Percentiles rank a stretch among this genome's conserved stretches.
phyloP scores from a whole-genome alignment of 2,888 invertebrate species.

The Cephus nigrinus region DNA sequence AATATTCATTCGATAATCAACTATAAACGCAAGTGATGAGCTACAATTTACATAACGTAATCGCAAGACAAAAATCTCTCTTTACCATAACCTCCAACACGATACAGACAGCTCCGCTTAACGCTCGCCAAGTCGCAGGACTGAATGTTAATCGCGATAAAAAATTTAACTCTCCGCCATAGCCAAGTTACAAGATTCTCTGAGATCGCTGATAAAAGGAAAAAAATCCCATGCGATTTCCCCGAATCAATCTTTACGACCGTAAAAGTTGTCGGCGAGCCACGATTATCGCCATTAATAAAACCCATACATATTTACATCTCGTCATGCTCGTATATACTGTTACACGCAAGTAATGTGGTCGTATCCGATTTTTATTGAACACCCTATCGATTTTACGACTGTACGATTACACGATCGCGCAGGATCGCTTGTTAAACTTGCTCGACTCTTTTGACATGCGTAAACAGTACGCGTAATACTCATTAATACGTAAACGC shows the following conservation, averaged over 20 bases:
- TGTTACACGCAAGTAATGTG: background rate
- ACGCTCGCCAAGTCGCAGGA: background rate
- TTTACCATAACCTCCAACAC: background rate
- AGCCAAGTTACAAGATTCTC: background rate
- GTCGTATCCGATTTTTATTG: background rate
- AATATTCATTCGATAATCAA: conserved; percentile 14
- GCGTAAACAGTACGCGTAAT: background rate
- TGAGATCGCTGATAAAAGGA: background rate
- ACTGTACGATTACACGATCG: background rate
- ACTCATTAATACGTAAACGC: background rate
- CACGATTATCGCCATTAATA: background rate
- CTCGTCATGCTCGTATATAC: background rate
- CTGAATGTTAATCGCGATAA: background rate
- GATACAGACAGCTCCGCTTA: background rate
- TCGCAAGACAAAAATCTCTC: background rate
- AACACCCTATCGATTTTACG: background rate
- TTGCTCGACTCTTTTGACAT: background rate
- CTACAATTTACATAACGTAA: conserved; percentile 3
- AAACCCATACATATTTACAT: background rate
- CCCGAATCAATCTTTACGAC: background rate
- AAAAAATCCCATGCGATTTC: background rate
- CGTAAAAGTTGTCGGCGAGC: background rate
- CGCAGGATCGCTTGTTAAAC: background rate
- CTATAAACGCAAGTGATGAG: conserved; percentile 7
- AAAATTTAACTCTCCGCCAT: background rate